Percentiles rank a stretch among this genome's conserved stretches.
Evolutionary conservation across 2,888 invertebrate species (phyloP).

Genomic region (Hartigia nigra): DNA sequence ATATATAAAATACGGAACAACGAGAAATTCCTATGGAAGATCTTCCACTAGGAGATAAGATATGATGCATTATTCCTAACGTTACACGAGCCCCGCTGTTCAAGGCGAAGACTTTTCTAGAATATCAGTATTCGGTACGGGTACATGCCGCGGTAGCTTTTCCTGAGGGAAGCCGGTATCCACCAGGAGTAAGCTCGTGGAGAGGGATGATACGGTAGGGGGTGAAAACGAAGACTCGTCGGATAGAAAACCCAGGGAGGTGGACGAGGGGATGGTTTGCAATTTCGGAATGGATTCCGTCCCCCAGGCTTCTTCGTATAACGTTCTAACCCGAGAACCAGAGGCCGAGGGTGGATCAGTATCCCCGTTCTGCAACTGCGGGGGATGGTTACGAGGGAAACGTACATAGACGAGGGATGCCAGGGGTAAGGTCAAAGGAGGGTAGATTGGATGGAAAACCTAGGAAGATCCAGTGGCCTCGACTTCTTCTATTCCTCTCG

Average conservation of each 20-base stretch:
- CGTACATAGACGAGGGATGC: constrained; percentile 24
- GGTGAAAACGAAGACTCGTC: constrained; percentile 26
- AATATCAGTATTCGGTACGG: constrained; percentile 64
- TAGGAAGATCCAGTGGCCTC: constrained; percentile 22
- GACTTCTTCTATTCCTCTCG: constrained; percentile 30
- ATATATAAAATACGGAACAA: not conserved
- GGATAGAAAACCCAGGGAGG: constrained; percentile 33
- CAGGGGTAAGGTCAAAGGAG: constrained; percentile 17
- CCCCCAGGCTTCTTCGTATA: constrained; percentile 38
- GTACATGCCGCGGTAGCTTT: constrained; percentile 52
- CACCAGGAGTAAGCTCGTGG: constrained; percentile 2
- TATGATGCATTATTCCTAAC: constrained; percentile 61
- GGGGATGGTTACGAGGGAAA: constrained; percentile 29
- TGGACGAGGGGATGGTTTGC: constrained; percentile 56
- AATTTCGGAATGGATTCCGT: constrained; percentile 66
- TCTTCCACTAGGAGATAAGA: constrained; percentile 19
- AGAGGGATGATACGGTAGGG: constrained; percentile 28
- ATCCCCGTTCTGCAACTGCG: constrained; percentile 42
- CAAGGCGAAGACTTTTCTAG: constrained; percentile 57
- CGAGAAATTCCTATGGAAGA: not conserved
- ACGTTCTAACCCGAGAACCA: constrained; percentile 24
- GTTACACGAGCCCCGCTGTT: constrained; percentile 43
- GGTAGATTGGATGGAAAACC: constrained; percentile 59
- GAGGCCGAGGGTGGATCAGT: constrained; percentile 48
- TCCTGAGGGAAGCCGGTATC: constrained; percentile 55